Evolutionary conservation across 1,140 invertebrate genomes (phyloP).

Genomic region (Drosophila murphyi): DNA sequence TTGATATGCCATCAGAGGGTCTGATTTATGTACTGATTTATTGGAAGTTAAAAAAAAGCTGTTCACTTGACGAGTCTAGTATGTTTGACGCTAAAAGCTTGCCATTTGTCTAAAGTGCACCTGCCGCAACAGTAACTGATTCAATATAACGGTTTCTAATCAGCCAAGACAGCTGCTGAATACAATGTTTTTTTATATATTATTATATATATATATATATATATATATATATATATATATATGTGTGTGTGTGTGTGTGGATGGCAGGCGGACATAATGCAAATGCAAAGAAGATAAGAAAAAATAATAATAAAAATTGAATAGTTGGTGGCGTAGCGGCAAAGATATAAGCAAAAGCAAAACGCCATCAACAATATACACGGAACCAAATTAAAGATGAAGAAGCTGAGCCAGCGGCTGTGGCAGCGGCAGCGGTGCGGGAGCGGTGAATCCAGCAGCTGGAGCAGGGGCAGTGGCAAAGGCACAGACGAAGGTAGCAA

Average conservation of each 20-base stretch:
- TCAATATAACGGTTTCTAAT: constrained; percentile 51
- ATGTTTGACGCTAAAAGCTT: not conserved
- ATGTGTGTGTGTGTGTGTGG: constrained; percentile 6
- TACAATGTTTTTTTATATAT: no score
- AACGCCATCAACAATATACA: constrained; percentile 82
- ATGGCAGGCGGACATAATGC: constrained; percentile 46
- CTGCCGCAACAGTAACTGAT: constrained; percentile 41
- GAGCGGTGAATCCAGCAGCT: constrained; percentile 8
- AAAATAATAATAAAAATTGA: constrained; percentile 50
- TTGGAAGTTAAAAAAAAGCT: not conserved
- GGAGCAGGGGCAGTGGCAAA: constrained; percentile 2
- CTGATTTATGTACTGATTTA: constrained; percentile 14
- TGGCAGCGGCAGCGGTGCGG: constrained; percentile 3
- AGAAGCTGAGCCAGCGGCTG: constrained; percentile 62
- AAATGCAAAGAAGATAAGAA: constrained; percentile 64
- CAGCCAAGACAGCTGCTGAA: constrained; percentile 11
- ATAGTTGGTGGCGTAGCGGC: constrained; percentile 64
- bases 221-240: not conserved
- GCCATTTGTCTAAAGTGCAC: constrained; percentile 38
- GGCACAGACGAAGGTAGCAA: constrained; percentile 24
- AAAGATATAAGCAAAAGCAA: constrained; percentile 80
- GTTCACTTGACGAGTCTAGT: not conserved
- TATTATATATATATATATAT: not conserved
- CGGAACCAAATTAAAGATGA: constrained; percentile 82
- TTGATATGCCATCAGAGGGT: constrained; percentile 21